phyloP scores from a whole-genome alignment of 2,888 invertebrate species.

The Mythimna vitellina region DNA sequence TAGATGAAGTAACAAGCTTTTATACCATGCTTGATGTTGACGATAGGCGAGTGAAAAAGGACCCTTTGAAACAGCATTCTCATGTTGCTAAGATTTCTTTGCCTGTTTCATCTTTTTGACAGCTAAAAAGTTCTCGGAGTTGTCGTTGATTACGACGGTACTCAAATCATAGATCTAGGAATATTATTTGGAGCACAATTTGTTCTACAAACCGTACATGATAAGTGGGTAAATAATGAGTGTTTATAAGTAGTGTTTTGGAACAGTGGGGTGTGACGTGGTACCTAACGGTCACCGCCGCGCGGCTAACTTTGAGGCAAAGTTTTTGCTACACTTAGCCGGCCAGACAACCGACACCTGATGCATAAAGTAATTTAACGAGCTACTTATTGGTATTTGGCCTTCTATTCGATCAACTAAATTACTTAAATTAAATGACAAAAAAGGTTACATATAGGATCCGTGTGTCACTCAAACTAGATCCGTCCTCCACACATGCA shows the following conservation, averaged over 20 bases:
- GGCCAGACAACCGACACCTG: constrained; percentile 45
- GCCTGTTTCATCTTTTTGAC: neutral
- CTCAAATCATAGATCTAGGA: neutral
- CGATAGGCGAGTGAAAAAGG: no score
- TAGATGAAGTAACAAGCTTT: no score
- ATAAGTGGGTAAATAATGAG: constrained; percentile 57
- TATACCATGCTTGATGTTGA: no score
- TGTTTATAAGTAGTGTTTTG: constrained; percentile 55
- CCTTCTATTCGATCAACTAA: constrained; percentile 31
- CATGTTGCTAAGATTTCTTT: neutral
- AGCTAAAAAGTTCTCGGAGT: neutral
- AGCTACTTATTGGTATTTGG: constrained; percentile 38
- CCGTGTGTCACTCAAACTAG: constrained; percentile 26
- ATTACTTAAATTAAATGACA: constrained; percentile 14
- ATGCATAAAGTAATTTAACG: constrained; percentile 41
- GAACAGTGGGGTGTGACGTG: constrained; percentile 62
- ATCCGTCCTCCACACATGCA: no score
- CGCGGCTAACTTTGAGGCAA: constrained; percentile 42
- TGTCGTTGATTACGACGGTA: neutral
- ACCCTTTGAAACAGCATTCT: no score
- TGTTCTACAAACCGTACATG: constrained; percentile 46
- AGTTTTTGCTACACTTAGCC: constrained; percentile 52
- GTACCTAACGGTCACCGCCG: constrained; percentile 55
- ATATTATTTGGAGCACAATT: constrained; percentile 22
- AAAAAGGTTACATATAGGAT: constrained; percentile 13